Base-by-base conservation (phyloP, 2,888 invertebrate species). In the Podotricha telesiphe region DNA sequence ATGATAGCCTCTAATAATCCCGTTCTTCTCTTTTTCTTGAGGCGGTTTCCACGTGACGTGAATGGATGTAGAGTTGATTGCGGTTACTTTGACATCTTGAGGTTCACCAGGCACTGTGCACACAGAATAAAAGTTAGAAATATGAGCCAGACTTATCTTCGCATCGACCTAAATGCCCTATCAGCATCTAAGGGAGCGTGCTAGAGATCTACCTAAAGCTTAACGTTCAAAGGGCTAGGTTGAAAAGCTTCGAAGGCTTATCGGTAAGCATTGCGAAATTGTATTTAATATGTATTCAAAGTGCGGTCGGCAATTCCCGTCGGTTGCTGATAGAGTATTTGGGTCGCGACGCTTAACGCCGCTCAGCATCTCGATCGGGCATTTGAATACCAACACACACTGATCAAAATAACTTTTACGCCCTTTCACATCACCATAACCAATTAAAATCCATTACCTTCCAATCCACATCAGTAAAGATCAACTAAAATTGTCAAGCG, bases 81-180 rank as follows among this genome's bases (percentile, higher is more conserved):
- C 95, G 72, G 94, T 95, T 53, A 96, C 97, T 88, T 96, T 96
- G 74, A 99, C 98, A 82, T 98, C 97, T 89, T 97, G 97, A 59
- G 99, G 99, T 91, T 98, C 97, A 76, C 99, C 99, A 79, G 99
- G 99, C 94, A 99, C 99, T 99, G 95, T 92, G 94, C 76, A 87
- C 78, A 87, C 77, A 82, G 73, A 65, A 55, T 19, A 55, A 11
- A 58, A 11, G 47, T 89, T 77, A 89, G 80, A 80, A 50, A 79
- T 73, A 76, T 74, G 78, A 78, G 70, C 87, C 82, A 64, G 17
- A 87, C 75, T 76, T 80, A 70, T 61, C 71, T 71, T 76, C 64
- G 80, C 70, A 61, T 71, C 79, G 88, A 90, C 91, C 89, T 91
- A 89, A 90, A 89, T 88, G 91, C 92, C 93, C 92, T 93, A 93